Percentiles rank a stretch among this genome's conserved stretches.
Conservation (phyloP, 1,140 invertebrate genomes). For the Camponotus pennsylvanicus region DNA sequence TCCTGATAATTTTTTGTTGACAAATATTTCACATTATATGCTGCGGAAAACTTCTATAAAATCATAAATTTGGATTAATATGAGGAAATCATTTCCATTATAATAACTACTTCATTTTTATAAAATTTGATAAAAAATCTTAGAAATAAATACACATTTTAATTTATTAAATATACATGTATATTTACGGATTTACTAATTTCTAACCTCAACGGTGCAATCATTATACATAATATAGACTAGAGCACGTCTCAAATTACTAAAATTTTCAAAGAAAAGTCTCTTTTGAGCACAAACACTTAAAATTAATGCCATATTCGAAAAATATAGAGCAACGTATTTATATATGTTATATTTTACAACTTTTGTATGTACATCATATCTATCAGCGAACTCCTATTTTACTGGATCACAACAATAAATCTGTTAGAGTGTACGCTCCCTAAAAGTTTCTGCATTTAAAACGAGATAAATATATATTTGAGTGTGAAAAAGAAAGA, state of each 20-base stretch:
- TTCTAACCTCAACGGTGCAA: slow-evolving; percentile 71
- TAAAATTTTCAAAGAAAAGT: slow-evolving; percentile 49
- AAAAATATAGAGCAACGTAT: no score
- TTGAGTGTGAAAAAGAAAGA: no score
- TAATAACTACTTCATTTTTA: neutral
- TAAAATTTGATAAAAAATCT: neutral
- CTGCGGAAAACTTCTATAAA: slow-evolving; percentile 20
- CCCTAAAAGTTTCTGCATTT: no score
- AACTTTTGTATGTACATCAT: no score
- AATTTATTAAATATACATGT: neutral
- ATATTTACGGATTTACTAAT: neutral
- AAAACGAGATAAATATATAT: no score
- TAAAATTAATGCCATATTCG: slow-evolving; percentile 66
- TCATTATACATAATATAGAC: neutral
- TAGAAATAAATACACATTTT: no score
- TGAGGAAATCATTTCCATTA: neutral
- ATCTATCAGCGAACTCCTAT: no score
- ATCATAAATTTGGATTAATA: slow-evolving; percentile 6
- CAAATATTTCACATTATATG: neutral
- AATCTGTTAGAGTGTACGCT: no score
- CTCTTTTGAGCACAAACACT: slow-evolving; percentile 27
- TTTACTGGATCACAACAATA: no score
- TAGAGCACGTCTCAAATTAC: slow-evolving; percentile 11
- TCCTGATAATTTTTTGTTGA: neutral
- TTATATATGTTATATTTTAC: no score